Evolutionary conservation across 2,113 vertebrate genomes (phyloP), one percentile per base, ranked within the genome.

Genomic region (Neolamprologus variostigma): DNA sequence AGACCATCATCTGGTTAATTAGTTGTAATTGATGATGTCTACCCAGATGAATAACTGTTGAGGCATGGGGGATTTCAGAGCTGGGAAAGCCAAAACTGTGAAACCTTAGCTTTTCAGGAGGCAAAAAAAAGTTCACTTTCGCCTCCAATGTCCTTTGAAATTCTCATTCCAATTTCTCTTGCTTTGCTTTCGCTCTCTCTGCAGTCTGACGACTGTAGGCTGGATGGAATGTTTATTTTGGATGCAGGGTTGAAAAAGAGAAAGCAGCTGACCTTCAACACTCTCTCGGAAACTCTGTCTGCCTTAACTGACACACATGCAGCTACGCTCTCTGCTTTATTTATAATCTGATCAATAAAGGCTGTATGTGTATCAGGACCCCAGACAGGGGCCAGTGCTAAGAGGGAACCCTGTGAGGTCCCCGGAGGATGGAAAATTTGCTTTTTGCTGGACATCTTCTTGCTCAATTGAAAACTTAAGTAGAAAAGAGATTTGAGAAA

Each of bases 1-100:
- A 88, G 95, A 96, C 95, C 96, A 95, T 96, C 96, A 96, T 95
- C 87, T 84, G 90, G 89, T 95, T 96, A 93, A 96, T 96, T 95
- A 93, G 88, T 83, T 82, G 90, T 95, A 95, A 95, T 94, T 95
- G 91, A 94, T 95, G 91, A 90, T 90, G 92, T 93, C 92, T 93
- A 83, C 88, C 51, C 68, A 85, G 83, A 94, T 93, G 90, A 94
- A 93, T 90, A 89, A 87, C 93, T 91, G 82, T 82, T 51, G 45
- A 78, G 82, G 76, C 80, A 83, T 87, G 71, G 59, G 59, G 86
- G 82, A 68, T 86, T 87, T 82, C 83, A 73, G 66, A 87, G 79
- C 81, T 53, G 50, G 40, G 33, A 23, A 61, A 89, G 86, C 89
- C 87, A 93, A 93, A 89, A 81, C 89, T 91, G 88, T 91, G 94